Base-by-base conservation (phyloP, 2,797 vertebrate genomes). In the Rhinella marina region DNA sequence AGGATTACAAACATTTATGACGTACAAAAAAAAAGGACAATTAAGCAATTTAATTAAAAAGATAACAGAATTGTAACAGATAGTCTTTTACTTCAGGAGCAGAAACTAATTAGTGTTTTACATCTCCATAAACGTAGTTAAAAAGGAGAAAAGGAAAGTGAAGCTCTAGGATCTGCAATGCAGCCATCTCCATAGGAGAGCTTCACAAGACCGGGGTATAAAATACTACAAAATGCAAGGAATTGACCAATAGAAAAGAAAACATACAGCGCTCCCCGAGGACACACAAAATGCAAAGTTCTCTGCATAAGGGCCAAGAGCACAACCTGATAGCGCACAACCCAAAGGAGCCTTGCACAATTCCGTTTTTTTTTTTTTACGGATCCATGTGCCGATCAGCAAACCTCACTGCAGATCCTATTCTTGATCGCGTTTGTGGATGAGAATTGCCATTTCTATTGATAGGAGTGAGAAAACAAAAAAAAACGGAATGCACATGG, bases 1-100 rank as follows among this genome's bases (percentile, higher is more conserved):
- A 29, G n/a, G 29, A 7, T 4, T 62, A 9, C 17, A 78, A 64
- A 59, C 25, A 79, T 85, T 81, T 85, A 82, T 72, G 50, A 78
- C 70, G 79, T 68, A n/a, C n/a, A n/a, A n/a, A 54, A 68, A 75
- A 75, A 56, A 88, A 62, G n/a, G 17, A 66, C 32, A 88, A 86
- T 77, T 66, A 77, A 76, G 57, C 57, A 32, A 57, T 62, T 81
- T 64, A 81, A 76, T 75, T 85, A 57, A 48, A 81, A 81, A 62
- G 64, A 81, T 73, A 21, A 62, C 25, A 29, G 23, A 76, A 66
- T 12, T 57, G 78, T 32, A 57, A 77, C 41, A 77, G 41, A 85
- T 77, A 77, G 6, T 70, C 59, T 76, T 80, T 77, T 86, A 82
- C 72, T 82, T 52, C 77, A 76, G 66, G n/a, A 81, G 7, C 52